Evolutionary conservation across 2,888 invertebrate species (phyloP).

Genomic region (Conops quadrifasciatus): DNA sequence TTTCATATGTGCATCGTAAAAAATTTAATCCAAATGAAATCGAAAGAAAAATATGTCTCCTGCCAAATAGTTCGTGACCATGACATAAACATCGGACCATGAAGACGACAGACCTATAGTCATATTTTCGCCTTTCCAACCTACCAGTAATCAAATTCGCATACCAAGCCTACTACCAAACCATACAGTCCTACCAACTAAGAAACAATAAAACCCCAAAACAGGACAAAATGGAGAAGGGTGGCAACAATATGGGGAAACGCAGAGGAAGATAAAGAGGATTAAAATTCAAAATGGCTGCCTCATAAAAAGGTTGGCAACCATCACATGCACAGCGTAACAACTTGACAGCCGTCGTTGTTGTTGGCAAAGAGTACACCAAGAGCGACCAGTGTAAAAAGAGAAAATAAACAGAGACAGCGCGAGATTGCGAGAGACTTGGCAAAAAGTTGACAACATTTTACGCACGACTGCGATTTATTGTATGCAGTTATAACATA

Average conservation of each 20-base stretch:
- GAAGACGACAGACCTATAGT: too few relatives aligned
- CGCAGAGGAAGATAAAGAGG: not conserved
- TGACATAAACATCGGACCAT: too few relatives aligned
- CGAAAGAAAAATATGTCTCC: too few relatives aligned
- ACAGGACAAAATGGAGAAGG: slow-evolving; percentile 18
- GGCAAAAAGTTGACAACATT: slow-evolving; percentile 57
- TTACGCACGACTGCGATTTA: slow-evolving; percentile 55
- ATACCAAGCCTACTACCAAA: slow-evolving; percentile 9
- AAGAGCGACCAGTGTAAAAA: not conserved
- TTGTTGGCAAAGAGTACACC: not conserved
- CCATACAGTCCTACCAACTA: slow-evolving; percentile 19
- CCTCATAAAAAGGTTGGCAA: slow-evolving; percentile 45
- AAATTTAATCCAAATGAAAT: too few relatives aligned
- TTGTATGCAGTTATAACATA: slow-evolving; percentile 45
- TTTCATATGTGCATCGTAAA: too few relatives aligned
- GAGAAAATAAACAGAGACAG: slow-evolving; percentile 45
- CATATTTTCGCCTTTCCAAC: too few relatives aligned
- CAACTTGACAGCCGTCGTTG: not conserved
- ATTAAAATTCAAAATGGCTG: slow-evolving; percentile 60
- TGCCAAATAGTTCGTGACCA: too few relatives aligned
- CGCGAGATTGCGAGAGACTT: slow-evolving; percentile 36
- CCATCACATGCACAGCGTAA: not conserved
- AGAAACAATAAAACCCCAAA: slow-evolving; percentile 16
- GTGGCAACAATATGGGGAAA: slow-evolving; percentile 20
- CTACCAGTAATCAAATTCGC: not conserved